A percentile compares a stretch with the other conserved stretches of the same genome.
Evolutionary conservation across 2,113 vertebrate genomes (phyloP).

Genomic region (Syngnathus typhle): DNA sequence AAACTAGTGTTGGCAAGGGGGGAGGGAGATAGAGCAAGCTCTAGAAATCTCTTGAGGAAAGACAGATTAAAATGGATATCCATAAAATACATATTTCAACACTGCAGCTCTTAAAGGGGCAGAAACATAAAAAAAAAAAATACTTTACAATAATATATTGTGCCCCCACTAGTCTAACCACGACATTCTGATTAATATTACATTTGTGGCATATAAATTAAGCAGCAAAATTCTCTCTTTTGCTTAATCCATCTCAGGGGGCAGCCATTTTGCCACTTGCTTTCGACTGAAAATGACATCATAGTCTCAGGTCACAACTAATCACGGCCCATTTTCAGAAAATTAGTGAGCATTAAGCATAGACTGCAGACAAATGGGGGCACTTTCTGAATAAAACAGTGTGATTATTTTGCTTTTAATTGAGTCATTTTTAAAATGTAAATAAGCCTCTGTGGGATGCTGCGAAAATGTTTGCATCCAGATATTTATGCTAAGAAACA

Average conservation of each 20-base stretch:
- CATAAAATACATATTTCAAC: conserved; percentile 68
- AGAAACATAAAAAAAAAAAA: conserved; percentile 11
- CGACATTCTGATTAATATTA: no score
- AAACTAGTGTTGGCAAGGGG: background rate
- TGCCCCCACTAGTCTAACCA: no score
- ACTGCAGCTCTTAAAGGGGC: conserved; percentile 49
- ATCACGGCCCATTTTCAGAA: no score
- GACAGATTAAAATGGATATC: conserved; percentile 63
- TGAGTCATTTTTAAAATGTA: conserved; percentile 24
- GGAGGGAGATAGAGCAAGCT: conserved; percentile 30
- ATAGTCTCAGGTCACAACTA: no score
- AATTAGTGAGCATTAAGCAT: conserved; percentile 3
- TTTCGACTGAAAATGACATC: no score
- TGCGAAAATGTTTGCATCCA: background rate
- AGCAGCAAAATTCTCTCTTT: no score
- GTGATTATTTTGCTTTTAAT: conserved; percentile 27
- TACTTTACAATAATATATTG: no score
- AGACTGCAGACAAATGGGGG: conserved; percentile 18
- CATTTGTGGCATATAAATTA: no score
- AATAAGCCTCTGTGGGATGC: conserved; percentile 27
- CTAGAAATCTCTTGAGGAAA: conserved; percentile 34
- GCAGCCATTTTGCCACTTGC: no score
- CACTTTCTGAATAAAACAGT: conserved; percentile 13
- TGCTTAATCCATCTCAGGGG: no score
- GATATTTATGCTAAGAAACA: background rate